phyloP scores from a whole-genome alignment of 2,797 vertebrate genomes.

The Cyprinodon diabolis region DNA sequence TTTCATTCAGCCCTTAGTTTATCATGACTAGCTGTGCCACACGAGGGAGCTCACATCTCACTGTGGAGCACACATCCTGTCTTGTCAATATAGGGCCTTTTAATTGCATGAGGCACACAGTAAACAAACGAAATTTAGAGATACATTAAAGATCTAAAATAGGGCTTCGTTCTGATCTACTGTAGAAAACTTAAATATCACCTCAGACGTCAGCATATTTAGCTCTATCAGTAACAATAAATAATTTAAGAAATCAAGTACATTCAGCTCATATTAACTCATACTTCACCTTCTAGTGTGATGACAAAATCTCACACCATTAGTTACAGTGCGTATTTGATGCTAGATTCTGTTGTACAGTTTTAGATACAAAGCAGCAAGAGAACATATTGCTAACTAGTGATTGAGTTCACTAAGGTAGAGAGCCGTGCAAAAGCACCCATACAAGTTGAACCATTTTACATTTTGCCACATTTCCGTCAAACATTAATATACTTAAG shows the following conservation, averaged over 20 bases:
- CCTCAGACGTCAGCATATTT: slow-evolving; percentile 10
- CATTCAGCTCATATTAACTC: slow-evolving; percentile 68
- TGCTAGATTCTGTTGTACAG: slow-evolving; percentile 33
- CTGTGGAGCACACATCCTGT: slow-evolving; percentile 13
- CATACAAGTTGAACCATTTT: background rate
- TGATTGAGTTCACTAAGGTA: slow-evolving; percentile 27
- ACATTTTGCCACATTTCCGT: slow-evolving; percentile 2
- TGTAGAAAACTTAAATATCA: slow-evolving; percentile 10
- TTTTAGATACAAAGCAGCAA: slow-evolving; percentile 63
- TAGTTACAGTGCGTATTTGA: slow-evolving; percentile 39
- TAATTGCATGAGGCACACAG: slow-evolving; percentile 64
- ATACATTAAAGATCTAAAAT: slow-evolving; percentile 19
- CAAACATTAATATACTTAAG: background rate
- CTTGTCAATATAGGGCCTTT: slow-evolving; percentile 5
- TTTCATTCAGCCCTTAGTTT: slow-evolving; percentile 61
- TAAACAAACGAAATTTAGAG: slow-evolving; percentile 31
- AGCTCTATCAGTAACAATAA: slow-evolving; percentile 36
- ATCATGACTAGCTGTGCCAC: slow-evolving; percentile 40
- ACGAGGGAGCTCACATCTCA: slow-evolving; percentile 48
- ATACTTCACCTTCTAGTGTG: slow-evolving; percentile 48
- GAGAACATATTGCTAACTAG: slow-evolving; percentile 18
- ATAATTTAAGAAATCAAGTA: slow-evolving; percentile 64
- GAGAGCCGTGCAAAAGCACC: background rate
- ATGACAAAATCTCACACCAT: slow-evolving; percentile 30
- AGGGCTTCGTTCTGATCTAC: slow-evolving; percentile 20